phyloP scores from a whole-genome alignment of 2,113 vertebrate species.

The Drymodes brunneopygia region DNA sequence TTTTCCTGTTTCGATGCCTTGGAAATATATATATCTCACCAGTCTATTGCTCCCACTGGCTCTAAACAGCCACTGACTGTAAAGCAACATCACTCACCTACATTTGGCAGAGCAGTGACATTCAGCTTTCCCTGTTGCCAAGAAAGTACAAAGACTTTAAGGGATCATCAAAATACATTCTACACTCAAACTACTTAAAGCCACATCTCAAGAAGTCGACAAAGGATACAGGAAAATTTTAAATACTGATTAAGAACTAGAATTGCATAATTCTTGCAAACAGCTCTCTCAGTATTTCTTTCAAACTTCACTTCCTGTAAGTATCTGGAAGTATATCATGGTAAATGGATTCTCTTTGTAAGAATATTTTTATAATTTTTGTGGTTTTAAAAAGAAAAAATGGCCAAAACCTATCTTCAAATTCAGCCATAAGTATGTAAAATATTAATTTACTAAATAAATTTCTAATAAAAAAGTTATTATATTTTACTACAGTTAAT shows the following conservation, averaged over 20 bases:
- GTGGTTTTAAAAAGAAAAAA: not conserved
- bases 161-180: accelerated
- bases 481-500: not conserved
- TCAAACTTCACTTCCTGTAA: not conserved
- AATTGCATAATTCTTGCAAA: not conserved
- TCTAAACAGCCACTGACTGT: not conserved
- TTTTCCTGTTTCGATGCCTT: not conserved
- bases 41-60: not conserved
- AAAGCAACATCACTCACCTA: not conserved
- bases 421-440: not conserved
- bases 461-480: not conserved
- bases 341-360: not conserved
- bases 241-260: not conserved
- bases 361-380: not conserved
- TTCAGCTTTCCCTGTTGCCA: not conserved
- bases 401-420: not conserved
- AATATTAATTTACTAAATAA: not conserved
- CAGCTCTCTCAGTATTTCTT: not conserved
- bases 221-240: not conserved
- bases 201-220: not conserved
- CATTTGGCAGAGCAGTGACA: not conserved
- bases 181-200: not conserved
- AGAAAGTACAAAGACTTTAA: not conserved
- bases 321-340: not conserved
- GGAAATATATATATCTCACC: not conserved